Conservation (phyloP, 2,888 invertebrate species). For the Orthosia cruda region DNA sequence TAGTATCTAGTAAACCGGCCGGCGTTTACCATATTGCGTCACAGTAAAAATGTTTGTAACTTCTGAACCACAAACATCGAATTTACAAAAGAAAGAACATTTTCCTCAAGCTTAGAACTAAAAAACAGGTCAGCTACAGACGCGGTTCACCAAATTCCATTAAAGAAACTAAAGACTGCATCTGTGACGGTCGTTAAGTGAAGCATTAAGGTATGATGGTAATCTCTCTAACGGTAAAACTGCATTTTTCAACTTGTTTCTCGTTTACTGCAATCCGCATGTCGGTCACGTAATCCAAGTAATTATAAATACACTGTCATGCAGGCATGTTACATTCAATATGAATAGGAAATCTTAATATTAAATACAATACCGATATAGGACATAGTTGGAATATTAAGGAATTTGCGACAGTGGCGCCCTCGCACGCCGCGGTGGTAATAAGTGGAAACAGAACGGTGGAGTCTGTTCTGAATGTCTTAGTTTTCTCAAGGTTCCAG, state of each 20-base stretch:
- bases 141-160: conserved; percentile 69
- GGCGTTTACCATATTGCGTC: not conserved
- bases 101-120: conserved; percentile 28
- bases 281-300: conserved; percentile 67
- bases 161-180: conserved; percentile 70
- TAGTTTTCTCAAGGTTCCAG: conserved; percentile 53
- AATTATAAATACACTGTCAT: conserved; percentile 70
- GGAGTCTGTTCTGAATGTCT: conserved; percentile 30
- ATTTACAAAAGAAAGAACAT: conserved; percentile 3
- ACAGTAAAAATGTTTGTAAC: not conserved
- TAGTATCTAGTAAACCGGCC: not conserved
- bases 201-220: conserved; percentile 74
- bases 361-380: conserved; percentile 57
- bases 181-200: conserved; percentile 73
- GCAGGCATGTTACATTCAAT: conserved; percentile 65
- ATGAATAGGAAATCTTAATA: conserved; percentile 60
- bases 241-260: conserved; percentile 74
- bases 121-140: conserved; percentile 60
- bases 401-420: conserved; percentile 68
- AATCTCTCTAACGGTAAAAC: conserved; percentile 76
- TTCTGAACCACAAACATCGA: not conserved
- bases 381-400: conserved; percentile 58
- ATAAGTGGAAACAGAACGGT: conserved; percentile 36
- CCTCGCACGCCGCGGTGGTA: conserved; percentile 66
- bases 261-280: conserved; percentile 63